Evolutionary conservation across 2,797 vertebrate species (phyloP).

Genomic region (Catostomus latipinnis): DNA sequence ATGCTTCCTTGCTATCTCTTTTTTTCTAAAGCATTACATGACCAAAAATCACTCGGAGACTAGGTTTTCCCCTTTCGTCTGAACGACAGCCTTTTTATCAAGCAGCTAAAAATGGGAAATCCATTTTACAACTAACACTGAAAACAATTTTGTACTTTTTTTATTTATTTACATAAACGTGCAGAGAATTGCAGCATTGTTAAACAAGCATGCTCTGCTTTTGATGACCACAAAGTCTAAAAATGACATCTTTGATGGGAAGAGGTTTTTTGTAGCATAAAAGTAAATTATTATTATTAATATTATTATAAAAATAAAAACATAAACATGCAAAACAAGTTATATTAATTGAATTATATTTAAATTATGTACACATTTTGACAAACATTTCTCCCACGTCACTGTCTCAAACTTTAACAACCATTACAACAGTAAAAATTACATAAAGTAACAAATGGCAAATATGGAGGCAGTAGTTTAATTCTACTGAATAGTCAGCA

Average conservation of each 20-base stretch:
- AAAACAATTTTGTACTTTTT: slow-evolving; percentile 42
- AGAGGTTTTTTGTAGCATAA: slow-evolving; percentile 23
- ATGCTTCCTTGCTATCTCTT: too few species aligned
- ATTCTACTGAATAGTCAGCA: neutral
- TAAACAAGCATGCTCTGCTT: slow-evolving; percentile 18
- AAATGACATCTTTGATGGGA: slow-evolving; percentile 20
- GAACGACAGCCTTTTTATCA: slow-evolving; percentile 36
- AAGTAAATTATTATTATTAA: neutral
- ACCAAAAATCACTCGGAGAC: slow-evolving; percentile 6
- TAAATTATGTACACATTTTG: too few species aligned
- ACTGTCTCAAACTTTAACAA: too few species aligned
- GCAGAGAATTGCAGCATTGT: slow-evolving; percentile 40
- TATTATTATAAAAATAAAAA: too few species aligned
- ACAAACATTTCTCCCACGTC: too few species aligned
- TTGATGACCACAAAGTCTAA: slow-evolving; percentile 27
- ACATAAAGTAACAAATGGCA: too few species aligned
- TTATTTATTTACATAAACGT: slow-evolving; percentile 48
- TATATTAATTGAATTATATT: too few species aligned
- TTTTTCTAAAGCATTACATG: neutral
- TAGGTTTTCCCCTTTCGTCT: slow-evolving; percentile 28
- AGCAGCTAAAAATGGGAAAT: slow-evolving; percentile 16
- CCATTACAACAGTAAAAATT: too few species aligned
- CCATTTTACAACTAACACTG: slow-evolving; percentile 26
- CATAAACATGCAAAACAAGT: too few species aligned
- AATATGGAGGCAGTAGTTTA: neutral